Conservation (phyloP, 2,888 invertebrate genomes). For the Diploptera punctata region DNA sequence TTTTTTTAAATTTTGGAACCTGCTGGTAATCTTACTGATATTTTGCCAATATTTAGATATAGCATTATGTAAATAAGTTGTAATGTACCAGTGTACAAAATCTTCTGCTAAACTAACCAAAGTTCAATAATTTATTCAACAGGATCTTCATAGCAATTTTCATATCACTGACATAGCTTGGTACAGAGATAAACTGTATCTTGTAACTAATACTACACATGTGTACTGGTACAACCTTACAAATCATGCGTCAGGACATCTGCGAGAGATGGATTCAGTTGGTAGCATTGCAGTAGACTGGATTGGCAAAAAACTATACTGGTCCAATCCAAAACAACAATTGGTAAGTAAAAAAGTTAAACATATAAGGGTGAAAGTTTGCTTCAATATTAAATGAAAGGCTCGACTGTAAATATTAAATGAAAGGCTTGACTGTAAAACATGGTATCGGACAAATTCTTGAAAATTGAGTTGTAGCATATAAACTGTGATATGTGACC, state of each 20-base stretch:
- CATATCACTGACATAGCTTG: slow-evolving; percentile 77
- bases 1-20: too few relatives aligned
- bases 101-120: too few relatives aligned
- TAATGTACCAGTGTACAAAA: too few relatives aligned
- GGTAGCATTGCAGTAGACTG: slow-evolving; percentile 88
- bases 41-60: too few relatives aligned
- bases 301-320: slow-evolving; percentile 89
- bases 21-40: too few relatives aligned
- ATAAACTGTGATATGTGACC: too few relatives aligned
- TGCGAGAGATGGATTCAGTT: slow-evolving; percentile 73
- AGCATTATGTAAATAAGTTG: too few relatives aligned
- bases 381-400: background rate
- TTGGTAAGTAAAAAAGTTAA: slow-evolving; percentile 65
- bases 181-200: slow-evolving; percentile 75
- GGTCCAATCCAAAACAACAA: slow-evolving; percentile 87
- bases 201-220: slow-evolving; percentile 76
- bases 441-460: too few relatives aligned
- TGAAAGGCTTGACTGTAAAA: too few relatives aligned
- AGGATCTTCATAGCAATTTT: slow-evolving; percentile 51
- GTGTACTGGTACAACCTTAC: slow-evolving; percentile 76
- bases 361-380: background rate
- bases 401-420: too few relatives aligned
- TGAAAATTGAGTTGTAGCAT: too few relatives aligned
- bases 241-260: slow-evolving; percentile 61
- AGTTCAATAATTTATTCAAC: background rate